phyloP scores from a whole-genome alignment of 2,797 vertebrate genomes.

The Molossus molossus region DNA sequence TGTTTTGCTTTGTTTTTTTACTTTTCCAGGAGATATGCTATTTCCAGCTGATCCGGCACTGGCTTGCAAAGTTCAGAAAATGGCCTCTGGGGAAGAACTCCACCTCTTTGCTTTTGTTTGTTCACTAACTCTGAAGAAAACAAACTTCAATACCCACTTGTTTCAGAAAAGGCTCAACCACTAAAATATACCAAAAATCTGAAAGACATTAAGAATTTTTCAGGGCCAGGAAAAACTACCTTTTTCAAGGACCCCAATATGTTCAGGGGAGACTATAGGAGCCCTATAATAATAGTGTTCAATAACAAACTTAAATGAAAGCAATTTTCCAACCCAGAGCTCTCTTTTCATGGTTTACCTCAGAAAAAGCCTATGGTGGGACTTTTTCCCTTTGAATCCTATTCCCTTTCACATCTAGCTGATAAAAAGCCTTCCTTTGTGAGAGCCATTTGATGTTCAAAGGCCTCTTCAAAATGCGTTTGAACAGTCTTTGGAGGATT shows the following conservation, averaged over 20 bases:
- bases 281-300: conserved; percentile 57
- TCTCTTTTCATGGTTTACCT: conserved; percentile 58
- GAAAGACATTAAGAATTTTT: conserved; percentile 59
- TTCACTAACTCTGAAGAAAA: conserved; percentile 41
- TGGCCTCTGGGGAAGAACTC: not conserved
- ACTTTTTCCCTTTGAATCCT: conserved; percentile 65
- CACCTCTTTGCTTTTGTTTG: conserved; percentile 14
- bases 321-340: conserved; percentile 65
- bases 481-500: conserved; percentile 66
- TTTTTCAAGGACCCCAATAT: conserved; percentile 58
- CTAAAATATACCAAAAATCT: conserved; percentile 6
- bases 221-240: not conserved
- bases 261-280: not conserved
- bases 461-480: conserved; percentile 68
- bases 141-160: conserved; percentile 54
- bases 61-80: conserved; percentile 41
- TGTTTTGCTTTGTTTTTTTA: not conserved
- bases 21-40: conserved; percentile 6
- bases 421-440: conserved; percentile 70
- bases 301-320: conserved; percentile 70
- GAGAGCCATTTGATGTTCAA: conserved; percentile 78
- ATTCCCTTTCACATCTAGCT: conserved; percentile 57
- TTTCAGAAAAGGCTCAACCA: conserved; percentile 57
- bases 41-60: not conserved
- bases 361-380: conserved; percentile 7